Percentiles rank a stretch among this genome's conserved stretches.
These are phyloP conservation scores for Hyposmocoma kahamanoa DNA, from an alignment of 1,140 invertebrate genomes.

Conservation along the genomic window DNA sequence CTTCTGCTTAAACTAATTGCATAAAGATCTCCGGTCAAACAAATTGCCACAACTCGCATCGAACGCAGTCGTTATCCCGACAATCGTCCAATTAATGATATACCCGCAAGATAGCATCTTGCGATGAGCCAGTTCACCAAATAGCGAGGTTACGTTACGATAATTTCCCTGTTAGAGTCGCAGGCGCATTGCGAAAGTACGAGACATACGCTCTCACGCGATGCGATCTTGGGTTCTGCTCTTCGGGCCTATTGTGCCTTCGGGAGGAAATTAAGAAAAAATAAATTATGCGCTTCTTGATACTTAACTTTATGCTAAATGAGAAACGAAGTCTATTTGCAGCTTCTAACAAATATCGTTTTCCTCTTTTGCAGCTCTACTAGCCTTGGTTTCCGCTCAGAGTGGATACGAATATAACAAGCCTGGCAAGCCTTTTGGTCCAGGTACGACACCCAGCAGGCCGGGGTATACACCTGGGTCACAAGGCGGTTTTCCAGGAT, in stretches of 20 bases:
- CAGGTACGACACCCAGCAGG: slow-evolving; percentile 28
- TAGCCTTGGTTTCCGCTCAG: slow-evolving; percentile 53
- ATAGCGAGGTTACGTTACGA: neutral
- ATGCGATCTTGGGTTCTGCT: slow-evolving; percentile 32
- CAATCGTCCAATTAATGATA: slow-evolving; percentile 1
- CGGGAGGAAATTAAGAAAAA: neutral
- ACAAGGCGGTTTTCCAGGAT: slow-evolving; percentile 26
- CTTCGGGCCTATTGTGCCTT: slow-evolving; percentile 21
- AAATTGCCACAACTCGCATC: too few species aligned
- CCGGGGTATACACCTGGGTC: slow-evolving; percentile 31
- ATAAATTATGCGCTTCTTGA: neutral
- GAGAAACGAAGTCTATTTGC: too few species aligned
- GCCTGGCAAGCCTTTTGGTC: slow-evolving; percentile 67
- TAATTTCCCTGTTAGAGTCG: slow-evolving; percentile 3
- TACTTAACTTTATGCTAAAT: too few species aligned
- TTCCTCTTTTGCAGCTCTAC: slow-evolving; percentile 41
- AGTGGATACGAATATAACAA: slow-evolving; percentile 74
- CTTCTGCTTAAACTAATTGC: too few species aligned
- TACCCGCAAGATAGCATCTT: neutral
- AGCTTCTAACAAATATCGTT: too few species aligned
- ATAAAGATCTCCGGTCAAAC: too few species aligned
- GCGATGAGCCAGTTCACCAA: neutral
- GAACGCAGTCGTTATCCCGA: neutral
- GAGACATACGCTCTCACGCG: slow-evolving; percentile 27
- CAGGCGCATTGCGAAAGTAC: neutral